These are phyloP conservation scores for Zaprionus bogoriensis DNA, from an alignment of 2,888 invertebrate species.

Conservation along the genomic window DNA sequence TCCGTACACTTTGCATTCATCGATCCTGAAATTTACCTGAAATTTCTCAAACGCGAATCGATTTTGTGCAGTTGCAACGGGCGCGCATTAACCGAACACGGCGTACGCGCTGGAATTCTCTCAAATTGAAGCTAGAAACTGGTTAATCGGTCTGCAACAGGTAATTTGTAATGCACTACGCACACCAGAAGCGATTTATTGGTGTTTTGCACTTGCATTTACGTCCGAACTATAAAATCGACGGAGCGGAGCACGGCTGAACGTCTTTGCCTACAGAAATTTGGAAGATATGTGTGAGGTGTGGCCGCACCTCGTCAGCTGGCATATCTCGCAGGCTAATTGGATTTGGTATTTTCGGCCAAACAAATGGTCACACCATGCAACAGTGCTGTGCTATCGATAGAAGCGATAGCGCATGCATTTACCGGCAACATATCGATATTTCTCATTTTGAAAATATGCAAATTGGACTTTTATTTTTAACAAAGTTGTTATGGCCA, in stretches of 20 bases:
- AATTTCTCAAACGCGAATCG: constrained; percentile 38
- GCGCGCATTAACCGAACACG: constrained; percentile 16
- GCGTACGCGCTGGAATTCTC: background rate
- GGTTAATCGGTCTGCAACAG: background rate
- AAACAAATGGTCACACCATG: background rate
- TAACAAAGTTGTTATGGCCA: too few relatives aligned
- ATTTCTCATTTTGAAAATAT: background rate
- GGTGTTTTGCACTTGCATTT: constrained; percentile 59
- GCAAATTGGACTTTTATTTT: background rate
- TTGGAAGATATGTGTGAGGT: constrained; percentile 24
- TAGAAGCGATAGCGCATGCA: background rate
- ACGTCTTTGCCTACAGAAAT: constrained; percentile 22
- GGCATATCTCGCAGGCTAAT: background rate
- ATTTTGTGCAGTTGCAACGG: constrained; percentile 31
- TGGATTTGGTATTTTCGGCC: background rate
- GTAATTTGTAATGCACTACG: constrained; percentile 47
- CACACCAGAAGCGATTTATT: constrained; percentile 23
- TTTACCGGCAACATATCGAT: background rate
- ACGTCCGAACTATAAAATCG: constrained; percentile 38
- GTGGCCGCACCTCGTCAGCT: constrained; percentile 12
- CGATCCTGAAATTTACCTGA: constrained; percentile 42
- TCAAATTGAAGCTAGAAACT: background rate
- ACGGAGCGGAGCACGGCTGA: background rate
- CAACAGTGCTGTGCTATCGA: background rate
- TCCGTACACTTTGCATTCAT: constrained; percentile 47